Base-by-base conservation (phyloP, 2,888 invertebrate species). In the Apamea monoglypha region DNA sequence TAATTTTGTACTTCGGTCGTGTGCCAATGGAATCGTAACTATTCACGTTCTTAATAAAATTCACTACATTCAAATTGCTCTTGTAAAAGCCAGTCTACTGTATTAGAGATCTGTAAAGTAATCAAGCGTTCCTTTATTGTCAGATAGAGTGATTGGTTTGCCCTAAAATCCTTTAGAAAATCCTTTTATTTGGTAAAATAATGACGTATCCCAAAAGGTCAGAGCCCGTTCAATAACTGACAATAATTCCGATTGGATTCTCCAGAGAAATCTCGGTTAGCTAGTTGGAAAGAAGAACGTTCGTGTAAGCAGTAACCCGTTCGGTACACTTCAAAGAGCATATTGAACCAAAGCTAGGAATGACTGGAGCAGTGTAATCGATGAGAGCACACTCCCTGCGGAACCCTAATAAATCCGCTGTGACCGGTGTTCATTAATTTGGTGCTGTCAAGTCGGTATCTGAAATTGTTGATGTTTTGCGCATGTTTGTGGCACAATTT, bases 401-500 rank as follows among this genome's bases (percentile, higher is more conserved):
- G 92, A 88, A 93, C 94, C 94, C 92, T 93, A 94, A 96, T 96
- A 95, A 96, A 96, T 96, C 94, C 91, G 88, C 91, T 89, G 92
- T 92, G 94, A 93, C 93, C 94, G 92, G 93, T 94, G 94, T 95
- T 95, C 95, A 96, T 96, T 95, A 95, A 96, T 96, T 95, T 93
- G 91, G 91, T 94, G 90, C 94, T 94, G 94, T 95, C 95, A 94
- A 93, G 94, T 92, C 92, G 91, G 93, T 95, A 95, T 95, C 95
- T 95, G 93, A 94, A 95, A 95, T 94, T 95, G 95, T 95, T 95
- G 95, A 95, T 96, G 96, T 96, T 96, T 95, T 95, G 95, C 93
- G 92, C 93, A 94, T 94, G 94, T 94, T 94, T 93, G 92, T 91
- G 92, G 90, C 92, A 91, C 89, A 93, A 96, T 95, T 95, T 95